Percentiles rank a stretch among this genome's conserved stretches.
Conservation (phyloP, 2,888 invertebrate genomes). For the Drosophila peninsularis region DNA sequence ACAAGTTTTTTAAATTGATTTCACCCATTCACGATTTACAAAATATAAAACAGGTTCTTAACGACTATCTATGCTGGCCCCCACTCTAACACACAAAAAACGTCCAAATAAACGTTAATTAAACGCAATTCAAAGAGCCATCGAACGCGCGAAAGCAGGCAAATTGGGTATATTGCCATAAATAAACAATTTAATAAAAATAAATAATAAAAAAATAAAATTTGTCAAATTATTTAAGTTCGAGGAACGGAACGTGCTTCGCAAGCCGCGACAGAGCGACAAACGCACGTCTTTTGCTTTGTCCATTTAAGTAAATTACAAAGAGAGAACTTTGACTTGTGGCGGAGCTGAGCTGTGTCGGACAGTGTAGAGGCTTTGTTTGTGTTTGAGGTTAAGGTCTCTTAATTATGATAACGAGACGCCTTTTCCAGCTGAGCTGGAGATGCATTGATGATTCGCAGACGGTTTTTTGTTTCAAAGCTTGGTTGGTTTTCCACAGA, state of each 20-base stretch:
- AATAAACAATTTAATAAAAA: slow-evolving; percentile 46
- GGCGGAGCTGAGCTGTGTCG: slow-evolving; percentile 6
- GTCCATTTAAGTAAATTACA: slow-evolving; percentile 44
- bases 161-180: slow-evolving; percentile 63
- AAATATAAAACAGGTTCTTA: slow-evolving; percentile 12
- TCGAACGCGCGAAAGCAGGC: slow-evolving; percentile 13
- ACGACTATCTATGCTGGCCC: neutral
- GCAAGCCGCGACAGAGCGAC: slow-evolving; percentile 7
- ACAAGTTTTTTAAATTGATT: neutral
- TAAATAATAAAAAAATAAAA: slow-evolving; percentile 6
- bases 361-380: slow-evolving; percentile 38
- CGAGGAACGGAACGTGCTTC: slow-evolving; percentile 40
- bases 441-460: neutral
- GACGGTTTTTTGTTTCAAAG: neutral
- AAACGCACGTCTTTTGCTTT: slow-evolving; percentile 34
- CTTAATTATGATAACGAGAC: slow-evolving; percentile 13
- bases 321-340: slow-evolving; percentile 34
- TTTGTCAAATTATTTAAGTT: slow-evolving; percentile 14
- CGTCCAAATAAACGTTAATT: slow-evolving; percentile 23
- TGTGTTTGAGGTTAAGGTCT: slow-evolving; percentile 41
- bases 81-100: neutral
- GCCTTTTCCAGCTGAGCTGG: neutral
- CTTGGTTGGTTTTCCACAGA: neutral
- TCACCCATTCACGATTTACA: neutral
- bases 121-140: slow-evolving; percentile 27